These are phyloP conservation scores for Drosophila tani DNA, from an alignment of 1,140 invertebrate genomes.

Conservation along the genomic window DNA sequence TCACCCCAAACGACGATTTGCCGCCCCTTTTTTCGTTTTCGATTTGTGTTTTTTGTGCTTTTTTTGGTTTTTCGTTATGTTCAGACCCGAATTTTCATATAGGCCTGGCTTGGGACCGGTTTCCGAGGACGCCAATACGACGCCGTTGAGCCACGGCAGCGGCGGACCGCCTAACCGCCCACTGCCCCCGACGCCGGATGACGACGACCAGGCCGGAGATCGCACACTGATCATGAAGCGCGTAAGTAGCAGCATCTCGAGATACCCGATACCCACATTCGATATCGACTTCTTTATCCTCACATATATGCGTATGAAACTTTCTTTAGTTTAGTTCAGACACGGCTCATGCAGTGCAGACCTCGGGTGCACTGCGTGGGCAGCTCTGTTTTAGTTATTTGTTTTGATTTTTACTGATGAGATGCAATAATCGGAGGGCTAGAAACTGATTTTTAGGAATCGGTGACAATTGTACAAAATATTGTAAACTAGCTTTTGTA, in stretches of 20 bases:
- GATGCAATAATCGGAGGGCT: constrained; percentile 19
- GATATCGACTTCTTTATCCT: constrained; percentile 19
- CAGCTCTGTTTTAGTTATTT: constrained; percentile 22
- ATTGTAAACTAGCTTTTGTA: constrained; percentile 72
- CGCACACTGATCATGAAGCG: constrained; percentile 95
- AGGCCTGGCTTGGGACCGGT: constrained; percentile 89
- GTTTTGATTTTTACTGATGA: constrained; percentile 49
- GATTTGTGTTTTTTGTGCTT: constrained; percentile 46
- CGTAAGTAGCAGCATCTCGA: constrained; percentile 87
- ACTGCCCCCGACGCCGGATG: constrained; percentile 96
- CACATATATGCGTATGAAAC: constrained; percentile 28
- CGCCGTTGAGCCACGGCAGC: constrained; percentile 85
- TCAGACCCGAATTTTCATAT: constrained; percentile 94
- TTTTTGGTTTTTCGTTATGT: constrained; percentile 79
- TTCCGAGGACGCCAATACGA: constrained; percentile 85
- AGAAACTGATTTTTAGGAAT: constrained; percentile 28
- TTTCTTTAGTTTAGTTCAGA: constrained; percentile 62
- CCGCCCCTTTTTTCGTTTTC: constrained; percentile 79
- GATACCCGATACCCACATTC: not conserved
- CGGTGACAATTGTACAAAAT: constrained; percentile 65
- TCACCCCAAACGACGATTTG: constrained; percentile 43
- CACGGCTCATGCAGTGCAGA: not conserved
- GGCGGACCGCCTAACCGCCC: constrained; percentile 95
- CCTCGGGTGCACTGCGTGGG: not conserved
- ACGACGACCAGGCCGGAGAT: constrained; percentile 91